Base-by-base conservation (phyloP, 2,888 invertebrate genomes). In the Chaetogeoica ovagalla region DNA sequence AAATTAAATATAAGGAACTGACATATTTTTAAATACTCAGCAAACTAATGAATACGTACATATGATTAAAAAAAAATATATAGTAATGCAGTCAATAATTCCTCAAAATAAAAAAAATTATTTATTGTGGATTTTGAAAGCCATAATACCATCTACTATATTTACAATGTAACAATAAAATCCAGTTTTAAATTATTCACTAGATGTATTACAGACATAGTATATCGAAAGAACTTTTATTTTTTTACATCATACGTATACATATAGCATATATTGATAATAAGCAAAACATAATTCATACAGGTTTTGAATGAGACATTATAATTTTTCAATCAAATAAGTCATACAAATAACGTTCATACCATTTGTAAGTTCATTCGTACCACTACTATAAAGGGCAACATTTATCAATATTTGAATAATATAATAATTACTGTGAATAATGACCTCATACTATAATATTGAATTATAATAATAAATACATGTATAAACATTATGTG, bases 61-160 rank as follows among this genome's bases (percentile, higher is more conserved):
- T 39, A 11, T 8, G 13, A 75, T 5, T 43, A n/a, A 37, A 37
- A 62, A 63, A 71, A 57, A 15, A 30, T 43, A 59, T 7, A 4
- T 48, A 23, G 6, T n/a, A 59, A 48, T 66, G 68, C n/a, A 76
- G 66, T 57, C 66, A 66, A 68, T 48, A 66, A 65, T 30, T 76
- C 43, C 57, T 19, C 43, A 59, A n/a, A n/a, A 5, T 68, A 59
- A 30, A 68, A 75, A 23, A 23, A 59, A 23, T 55, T 30, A 66
- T n/a, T 68, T 68, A 76, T 68, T 59, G 59, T 43, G 9, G 59
- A 59, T 68, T 59, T 76, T 76, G 75, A 76, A 76, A 76, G 75
- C 75, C 75, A 76, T 76, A 68, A 76, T 68, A 76, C 75, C 75
- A 68, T 76, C 75, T 59, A 76, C 48, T 68, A 59, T 43, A 48